These are phyloP conservation scores for Notolepis coatsorum DNA, from an alignment of 2,797 vertebrate genomes.

Conservation along the genomic window DNA sequence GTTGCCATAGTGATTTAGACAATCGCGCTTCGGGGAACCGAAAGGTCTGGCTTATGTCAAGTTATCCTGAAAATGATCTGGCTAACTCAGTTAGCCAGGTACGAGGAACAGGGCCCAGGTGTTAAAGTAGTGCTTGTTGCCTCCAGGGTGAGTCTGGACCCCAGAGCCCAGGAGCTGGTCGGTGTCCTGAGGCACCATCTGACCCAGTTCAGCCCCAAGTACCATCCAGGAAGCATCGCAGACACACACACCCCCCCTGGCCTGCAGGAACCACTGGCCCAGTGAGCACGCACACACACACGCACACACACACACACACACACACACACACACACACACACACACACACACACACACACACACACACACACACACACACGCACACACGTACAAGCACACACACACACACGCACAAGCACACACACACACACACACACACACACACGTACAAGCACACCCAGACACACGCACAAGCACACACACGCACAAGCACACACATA, in stretches of 20 bases:
- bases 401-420: conserved; percentile 80
- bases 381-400: conserved; percentile 70
- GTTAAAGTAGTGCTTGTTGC: too few species aligned
- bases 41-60: too few species aligned
- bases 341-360: not conserved
- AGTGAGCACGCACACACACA: conserved; percentile 72
- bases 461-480: conserved; percentile 12
- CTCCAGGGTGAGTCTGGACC: conserved; percentile 92
- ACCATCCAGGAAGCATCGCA: conserved; percentile 86
- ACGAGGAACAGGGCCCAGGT: too few species aligned
- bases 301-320: conserved; percentile 6
- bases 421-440: not conserved
- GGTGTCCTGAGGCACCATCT: conserved; percentile 89
- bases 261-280: conserved; percentile 85
- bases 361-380: not conserved
- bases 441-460: not conserved
- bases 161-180: conserved; percentile 88
- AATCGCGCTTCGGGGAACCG: too few species aligned
- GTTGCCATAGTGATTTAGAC: too few species aligned
- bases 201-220: conserved; percentile 92
- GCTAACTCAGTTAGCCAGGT: too few species aligned
- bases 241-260: conserved; percentile 83
- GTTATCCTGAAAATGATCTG: too few species aligned
- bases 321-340: conserved; percentile 13
- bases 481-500: conserved; percentile 2